Evolutionary conservation across 2,888 invertebrate species (phyloP), one percentile per base, ranked within the genome.

Genomic region (Erebia palarica): DNA sequence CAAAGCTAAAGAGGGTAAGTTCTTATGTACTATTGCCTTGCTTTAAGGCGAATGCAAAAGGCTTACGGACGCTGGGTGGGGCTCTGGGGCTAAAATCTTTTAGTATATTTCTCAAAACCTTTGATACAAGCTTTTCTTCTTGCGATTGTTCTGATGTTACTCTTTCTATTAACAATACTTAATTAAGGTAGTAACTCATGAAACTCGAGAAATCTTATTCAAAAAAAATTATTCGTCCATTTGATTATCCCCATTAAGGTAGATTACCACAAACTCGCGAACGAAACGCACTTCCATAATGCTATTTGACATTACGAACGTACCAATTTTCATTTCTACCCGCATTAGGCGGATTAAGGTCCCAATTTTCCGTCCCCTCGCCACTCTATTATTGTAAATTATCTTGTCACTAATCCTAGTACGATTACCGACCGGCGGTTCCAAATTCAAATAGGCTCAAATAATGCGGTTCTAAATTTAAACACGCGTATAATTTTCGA

Each of bases 341-440:
- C 80, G 80, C 81, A 86, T 87, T 84, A 85, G 81, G 75, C 74
- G 85, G 84, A 89, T 87, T 86, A 86, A 78, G 72, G 77, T 75
- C 78, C 81, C 80, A 84, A 85, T 84, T 84, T 83, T 78, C 79
- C 81, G 78, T 79, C 83, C 86, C 86, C 85, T 78, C 82, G 80
- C 81, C 81, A 74, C 78, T 82, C 81, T 81, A 85, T 85, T 87
- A 86, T 88, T 84, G 86, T 88, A 86, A 89, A 87, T 90, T 90
- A 91, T 91, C 90, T 88, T 87, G 89, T 90, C 90, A 87, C 87
- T 86, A 89, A 88, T 86, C 86, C 83, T 86, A 88, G 87, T 88
- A 85, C 87, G 90, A 91, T 91, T 89, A 90, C 80, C 78, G 79
- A 75, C 73, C 70, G 69, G 47, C 76, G 76, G 81, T 81, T 80